Percentiles rank a stretch among this genome's conserved stretches.
Evolutionary conservation across 2,888 invertebrate genomes (phyloP).

Genomic region (Enchytraeus crypticus): DNA sequence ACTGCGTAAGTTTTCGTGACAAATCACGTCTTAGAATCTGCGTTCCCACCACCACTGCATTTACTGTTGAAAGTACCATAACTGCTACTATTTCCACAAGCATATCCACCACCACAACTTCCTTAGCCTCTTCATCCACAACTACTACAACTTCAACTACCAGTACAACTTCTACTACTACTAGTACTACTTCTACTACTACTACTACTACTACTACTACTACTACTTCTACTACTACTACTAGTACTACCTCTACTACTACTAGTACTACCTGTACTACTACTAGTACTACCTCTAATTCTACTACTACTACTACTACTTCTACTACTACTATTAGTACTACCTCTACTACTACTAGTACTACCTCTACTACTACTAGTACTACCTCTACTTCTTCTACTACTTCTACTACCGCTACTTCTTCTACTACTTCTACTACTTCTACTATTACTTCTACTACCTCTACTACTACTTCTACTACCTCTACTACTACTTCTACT

Average conservation of each 20-base stretch:
- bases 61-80: neutral
- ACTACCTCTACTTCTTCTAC: neutral
- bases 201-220: neutral
- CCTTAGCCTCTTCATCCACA: neutral
- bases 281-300: neutral
- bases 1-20: no score
- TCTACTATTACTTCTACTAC: neutral
- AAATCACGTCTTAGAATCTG: no score
- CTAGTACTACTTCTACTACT: neutral
- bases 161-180: neutral
- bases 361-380: neutral
- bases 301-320: neutral
- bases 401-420: neutral
- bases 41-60: neutral
- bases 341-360: neutral
- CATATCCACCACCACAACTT: neutral
- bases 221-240: neutral
- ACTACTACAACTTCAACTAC: neutral
- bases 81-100: neutral
- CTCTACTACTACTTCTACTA: neutral
- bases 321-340: neutral
- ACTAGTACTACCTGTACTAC: neutral
- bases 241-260: neutral
- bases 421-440: neutral
- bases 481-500: neutral